Base-by-base conservation (phyloP, 2,113 vertebrate genomes). In the Parus major region DNA sequence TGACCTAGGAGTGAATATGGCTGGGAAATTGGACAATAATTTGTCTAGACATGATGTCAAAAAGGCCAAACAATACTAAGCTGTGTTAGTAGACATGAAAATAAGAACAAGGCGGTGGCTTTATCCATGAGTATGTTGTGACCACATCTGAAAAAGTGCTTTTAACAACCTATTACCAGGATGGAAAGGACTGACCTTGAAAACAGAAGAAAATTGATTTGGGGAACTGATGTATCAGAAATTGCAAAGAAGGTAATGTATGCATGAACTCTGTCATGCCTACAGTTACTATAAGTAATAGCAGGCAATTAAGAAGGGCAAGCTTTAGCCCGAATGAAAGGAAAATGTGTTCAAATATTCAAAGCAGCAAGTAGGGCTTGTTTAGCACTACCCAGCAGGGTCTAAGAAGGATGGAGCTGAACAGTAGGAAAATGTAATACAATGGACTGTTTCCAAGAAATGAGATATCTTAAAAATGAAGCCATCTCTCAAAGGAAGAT, bases 21-120 rank as follows among this genome's bases (percentile, higher is more conserved):
- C 49, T 91, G 49, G 56, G 49, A 95, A 95, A 89, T 92, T 12
- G 84, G 81, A 87, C 81, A 95, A 82, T 47, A 76, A 81, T 92
- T 95, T 89, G 89, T 93, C 94, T 93, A 95, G 96, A 95, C 69
- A 35, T 82, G 28, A 72, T 87, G 86, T 93, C 73, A 82, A 87
- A 97, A 95, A 91, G 87, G 86, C 88, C 78, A 92, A 93, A 95
- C 56, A 92, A 86, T 70, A 80, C 80, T 53, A 63, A 84, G 70
- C 41, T 96, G 77, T 61, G 15, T 81, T 92, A 86, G 83, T 41
- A 84, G 86, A 68, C 41, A 71, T 76, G 65, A 96, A 88, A 95
- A 84, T 25, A 83, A 91, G n/a, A 66, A 91, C 8, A 33, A 10
- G 7, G 77, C 5, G 1, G 49, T 71, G 33, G 49, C 33, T 79